These are phyloP conservation scores for Pitta sordida DNA, from an alignment of 2,113 vertebrate species.

Conservation along the genomic window DNA sequence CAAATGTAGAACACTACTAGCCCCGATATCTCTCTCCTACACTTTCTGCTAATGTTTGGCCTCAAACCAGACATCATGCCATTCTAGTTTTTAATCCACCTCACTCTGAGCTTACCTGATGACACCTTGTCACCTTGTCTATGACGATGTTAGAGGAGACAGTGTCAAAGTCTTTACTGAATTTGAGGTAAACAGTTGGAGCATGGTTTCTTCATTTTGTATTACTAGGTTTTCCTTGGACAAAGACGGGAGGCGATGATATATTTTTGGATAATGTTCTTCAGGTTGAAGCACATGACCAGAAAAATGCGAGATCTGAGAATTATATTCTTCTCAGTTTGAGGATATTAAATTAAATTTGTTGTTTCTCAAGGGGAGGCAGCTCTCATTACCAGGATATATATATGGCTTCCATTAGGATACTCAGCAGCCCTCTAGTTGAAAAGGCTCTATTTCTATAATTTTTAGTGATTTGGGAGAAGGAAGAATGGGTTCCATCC, in stretches of 20 bases:
- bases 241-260: not conserved
- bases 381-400: not conserved
- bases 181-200: not conserved
- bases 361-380: not conserved
- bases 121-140: not conserved
- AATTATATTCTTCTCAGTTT: not conserved
- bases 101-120: not conserved
- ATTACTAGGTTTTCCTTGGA: not conserved
- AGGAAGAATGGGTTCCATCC: not conserved
- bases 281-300: not conserved
- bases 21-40: not conserved
- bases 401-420: not conserved
- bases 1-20: not conserved
- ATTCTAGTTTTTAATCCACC: not conserved
- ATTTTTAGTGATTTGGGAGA: not conserved
- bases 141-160: too few species aligned
- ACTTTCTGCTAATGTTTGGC: not conserved
- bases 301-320: not conserved
- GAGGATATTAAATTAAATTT: not conserved
- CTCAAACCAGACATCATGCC: not conserved
- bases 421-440: not conserved
- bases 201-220: not conserved
- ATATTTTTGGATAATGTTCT: not conserved
- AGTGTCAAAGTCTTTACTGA: not conserved
- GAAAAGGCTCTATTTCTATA: not conserved